These are phyloP conservation scores for Aspidiotus destructor DNA, from an alignment of 2,888 invertebrate genomes.

Conservation along the genomic window DNA sequence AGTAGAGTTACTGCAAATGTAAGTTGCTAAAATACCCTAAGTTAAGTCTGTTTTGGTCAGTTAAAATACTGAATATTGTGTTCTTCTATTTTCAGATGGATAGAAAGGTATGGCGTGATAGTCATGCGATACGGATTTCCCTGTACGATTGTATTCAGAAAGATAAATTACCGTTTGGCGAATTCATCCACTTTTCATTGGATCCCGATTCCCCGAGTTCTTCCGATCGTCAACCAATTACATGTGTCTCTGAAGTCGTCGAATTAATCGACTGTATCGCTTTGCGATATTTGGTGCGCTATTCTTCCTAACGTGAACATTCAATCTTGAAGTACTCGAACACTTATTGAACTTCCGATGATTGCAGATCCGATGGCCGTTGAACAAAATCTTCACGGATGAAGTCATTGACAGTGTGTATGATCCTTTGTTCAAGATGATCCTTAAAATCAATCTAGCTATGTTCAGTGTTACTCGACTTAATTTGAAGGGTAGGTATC, in stretches of 20 bases:
- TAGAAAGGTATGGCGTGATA: conserved; percentile 14
- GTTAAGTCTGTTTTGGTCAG: not conserved
- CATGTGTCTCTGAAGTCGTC: conserved; percentile 18
- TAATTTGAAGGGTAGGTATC: conserved; percentile 11
- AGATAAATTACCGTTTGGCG: conserved; percentile 13
- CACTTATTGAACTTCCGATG: not conserved
- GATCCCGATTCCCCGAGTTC: not conserved
- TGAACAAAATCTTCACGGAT: conserved; percentile 24
- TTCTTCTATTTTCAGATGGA: conserved; percentile 10
- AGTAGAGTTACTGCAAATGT: conserved; percentile 8
- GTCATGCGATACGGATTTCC: not conserved
- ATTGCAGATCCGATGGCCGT: conserved; percentile 20
- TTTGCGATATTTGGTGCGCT: conserved; percentile 14
- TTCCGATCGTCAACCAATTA: not conserved
- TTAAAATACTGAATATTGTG: not conserved
- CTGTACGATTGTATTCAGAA: conserved; percentile 14
- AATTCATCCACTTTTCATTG: conserved; percentile 10
- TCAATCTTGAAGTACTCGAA: not conserved
- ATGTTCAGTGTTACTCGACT: conserved; percentile 8
- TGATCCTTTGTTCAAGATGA: conserved; percentile 14
- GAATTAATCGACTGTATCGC: conserved; percentile 11
- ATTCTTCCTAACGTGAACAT: not conserved
- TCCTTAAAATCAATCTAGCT: conserved; percentile 14
- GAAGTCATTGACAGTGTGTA: conserved; percentile 9
- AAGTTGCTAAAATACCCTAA: not conserved